Evolutionary conservation across 1,140 invertebrate genomes (phyloP).

Genomic region (Pseudobourletiella spinata): DNA sequence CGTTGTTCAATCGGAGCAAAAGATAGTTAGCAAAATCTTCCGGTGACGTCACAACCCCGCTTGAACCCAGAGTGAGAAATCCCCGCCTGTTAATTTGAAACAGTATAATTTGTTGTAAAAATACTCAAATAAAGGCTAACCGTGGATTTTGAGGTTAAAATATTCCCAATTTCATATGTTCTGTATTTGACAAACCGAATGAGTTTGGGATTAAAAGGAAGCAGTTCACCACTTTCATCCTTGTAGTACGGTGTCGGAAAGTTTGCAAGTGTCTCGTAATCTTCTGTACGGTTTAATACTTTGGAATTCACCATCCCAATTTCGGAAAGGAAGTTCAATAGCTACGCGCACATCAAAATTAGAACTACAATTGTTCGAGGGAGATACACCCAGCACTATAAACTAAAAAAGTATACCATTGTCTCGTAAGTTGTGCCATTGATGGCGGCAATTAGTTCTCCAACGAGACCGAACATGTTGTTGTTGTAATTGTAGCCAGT

Average conservation of each 20-base stretch:
- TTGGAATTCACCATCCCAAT: background rate
- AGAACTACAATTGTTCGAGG: too few relatives aligned
- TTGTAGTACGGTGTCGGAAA: background rate
- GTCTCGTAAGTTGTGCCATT: too few relatives aligned
- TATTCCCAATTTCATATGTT: background rate
- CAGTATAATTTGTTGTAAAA: background rate
- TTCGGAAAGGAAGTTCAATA: background rate
- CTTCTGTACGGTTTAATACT: background rate
- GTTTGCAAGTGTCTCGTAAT: background rate
- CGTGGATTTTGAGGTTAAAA: background rate
- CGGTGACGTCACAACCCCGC: conserved; percentile 13
- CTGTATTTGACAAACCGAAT: background rate
- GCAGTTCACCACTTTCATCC: background rate
- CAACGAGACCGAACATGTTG: conserved; percentile 2
- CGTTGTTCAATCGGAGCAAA: conserved; percentile 15
- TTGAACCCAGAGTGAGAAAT: background rate
- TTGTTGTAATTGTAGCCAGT: conserved; percentile 18
- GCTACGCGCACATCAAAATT: background rate
- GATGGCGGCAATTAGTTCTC: conserved; percentile 6
- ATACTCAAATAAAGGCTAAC: background rate
- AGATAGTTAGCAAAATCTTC: conserved; percentile 22
- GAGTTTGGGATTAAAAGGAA: background rate
- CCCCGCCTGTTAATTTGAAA: conserved; percentile 1
- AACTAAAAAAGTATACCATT: too few relatives aligned
- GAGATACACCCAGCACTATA: too few relatives aligned